Evolutionary conservation across 1,140 invertebrate species (phyloP).

Genomic region (Anoplolepis gracilipes): DNA sequence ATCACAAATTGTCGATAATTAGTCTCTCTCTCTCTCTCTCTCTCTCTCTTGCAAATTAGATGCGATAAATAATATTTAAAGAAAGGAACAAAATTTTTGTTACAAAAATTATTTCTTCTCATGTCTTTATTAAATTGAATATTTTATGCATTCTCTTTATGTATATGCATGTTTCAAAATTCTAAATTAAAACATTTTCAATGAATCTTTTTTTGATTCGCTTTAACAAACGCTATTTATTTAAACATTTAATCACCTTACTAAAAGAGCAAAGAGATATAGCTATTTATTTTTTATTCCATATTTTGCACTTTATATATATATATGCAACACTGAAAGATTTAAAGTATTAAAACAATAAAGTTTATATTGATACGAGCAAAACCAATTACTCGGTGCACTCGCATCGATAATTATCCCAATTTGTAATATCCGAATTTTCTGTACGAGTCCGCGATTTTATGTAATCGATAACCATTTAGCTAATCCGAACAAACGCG

Average conservation of each 20-base stretch:
- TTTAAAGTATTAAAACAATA: not conserved
- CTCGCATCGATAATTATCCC: conserved; percentile 37
- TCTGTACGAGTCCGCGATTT: conserved; percentile 10
- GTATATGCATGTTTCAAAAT: too few species aligned
- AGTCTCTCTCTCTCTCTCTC: not conserved
- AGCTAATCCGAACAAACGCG: not conserved
- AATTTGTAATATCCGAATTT: conserved; percentile 37
- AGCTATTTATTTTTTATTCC: too few species aligned
- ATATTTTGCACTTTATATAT: not conserved
- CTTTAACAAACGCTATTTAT: too few species aligned
- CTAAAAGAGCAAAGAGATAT: too few species aligned
- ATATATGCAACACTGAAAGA: not conserved
- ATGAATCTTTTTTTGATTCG: too few species aligned
- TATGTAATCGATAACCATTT: conserved; percentile 6
- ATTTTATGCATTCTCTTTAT: not conserved
- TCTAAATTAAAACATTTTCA: not conserved
- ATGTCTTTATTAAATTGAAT: not conserved
- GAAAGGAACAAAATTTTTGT: not conserved
- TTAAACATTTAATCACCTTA: too few species aligned
- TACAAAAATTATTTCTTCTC: not conserved
- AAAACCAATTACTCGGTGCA: conserved; percentile 24
- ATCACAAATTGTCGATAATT: not conserved
- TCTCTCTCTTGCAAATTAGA: not conserved
- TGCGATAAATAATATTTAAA: not conserved
- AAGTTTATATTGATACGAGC: conserved; percentile 6